A percentile compares a stretch with the other conserved stretches of the same genome.
Evolutionary conservation across 2,113 vertebrate species (phyloP).

Genomic region (Xiphorhynchus elegans): DNA sequence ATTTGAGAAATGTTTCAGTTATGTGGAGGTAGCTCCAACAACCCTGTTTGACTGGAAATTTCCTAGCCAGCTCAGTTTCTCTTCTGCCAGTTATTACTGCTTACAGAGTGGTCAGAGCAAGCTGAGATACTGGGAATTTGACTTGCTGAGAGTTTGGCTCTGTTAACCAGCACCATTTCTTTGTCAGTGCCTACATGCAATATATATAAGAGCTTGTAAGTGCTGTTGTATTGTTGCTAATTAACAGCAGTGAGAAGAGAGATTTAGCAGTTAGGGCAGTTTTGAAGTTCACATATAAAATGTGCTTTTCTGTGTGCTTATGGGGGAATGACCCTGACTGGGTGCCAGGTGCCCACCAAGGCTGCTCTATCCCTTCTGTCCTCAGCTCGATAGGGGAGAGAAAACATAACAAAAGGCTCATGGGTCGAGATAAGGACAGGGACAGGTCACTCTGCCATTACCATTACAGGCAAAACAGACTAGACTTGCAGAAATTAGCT

Average conservation of each 20-base stretch:
- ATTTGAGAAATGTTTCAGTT: neutral
- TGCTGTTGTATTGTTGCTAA: neutral
- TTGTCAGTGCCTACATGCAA: fast-evolving
- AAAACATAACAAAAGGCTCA: fast-evolving
- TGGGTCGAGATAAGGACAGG: neutral
- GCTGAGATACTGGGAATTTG: neutral
- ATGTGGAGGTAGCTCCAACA: neutral
- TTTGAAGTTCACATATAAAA: neutral
- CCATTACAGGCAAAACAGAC: neutral
- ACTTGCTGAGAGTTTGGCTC: neutral
- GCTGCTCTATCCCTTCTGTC: neutral
- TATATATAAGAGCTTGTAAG: neutral
- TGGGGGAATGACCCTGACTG: neutral
- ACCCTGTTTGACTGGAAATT: neutral
- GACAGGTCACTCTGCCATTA: neutral
- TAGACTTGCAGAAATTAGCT: neutral
- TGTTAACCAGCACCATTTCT: neutral
- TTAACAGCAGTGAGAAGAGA: neutral
- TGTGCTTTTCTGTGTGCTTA: neutral
- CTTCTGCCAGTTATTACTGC: neutral
- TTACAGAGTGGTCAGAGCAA: neutral
- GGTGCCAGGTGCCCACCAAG: neutral
- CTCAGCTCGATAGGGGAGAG: neutral
- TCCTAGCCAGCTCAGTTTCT: neutral
- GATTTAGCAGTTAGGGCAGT: neutral